phyloP scores from a whole-genome alignment of 2,797 vertebrate genomes.

The Manis crassicaudata region DNA sequence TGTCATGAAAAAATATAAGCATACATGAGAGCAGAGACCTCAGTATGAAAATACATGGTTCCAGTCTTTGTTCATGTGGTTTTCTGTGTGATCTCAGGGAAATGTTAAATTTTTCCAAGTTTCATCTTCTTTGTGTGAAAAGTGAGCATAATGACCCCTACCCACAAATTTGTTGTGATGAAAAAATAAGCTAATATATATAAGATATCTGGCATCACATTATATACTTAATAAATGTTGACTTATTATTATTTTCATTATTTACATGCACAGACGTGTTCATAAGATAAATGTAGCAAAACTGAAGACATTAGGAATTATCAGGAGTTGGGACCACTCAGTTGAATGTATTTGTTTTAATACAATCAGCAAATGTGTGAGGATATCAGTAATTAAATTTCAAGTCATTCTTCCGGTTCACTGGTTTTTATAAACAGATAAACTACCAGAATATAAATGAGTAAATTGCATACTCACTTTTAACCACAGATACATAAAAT shows the following conservation, averaged over 20 bases:
- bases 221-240: neutral
- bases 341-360: conserved; percentile 23
- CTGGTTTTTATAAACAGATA: conserved; percentile 29
- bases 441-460: conserved; percentile 1
- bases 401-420: neutral
- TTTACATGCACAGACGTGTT: neutral
- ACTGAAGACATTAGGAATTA: neutral
- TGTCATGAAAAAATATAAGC: neutral
- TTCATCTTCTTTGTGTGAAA: neutral
- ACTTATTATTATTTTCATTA: conserved; percentile 11
- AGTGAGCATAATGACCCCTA: neutral
- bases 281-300: neutral
- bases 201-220: neutral
- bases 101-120: neutral
- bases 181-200: neutral
- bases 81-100: neutral
- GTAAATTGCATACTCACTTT: neutral
- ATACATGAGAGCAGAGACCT: neutral
- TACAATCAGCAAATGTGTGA: conserved; percentile 24
- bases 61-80: neutral
- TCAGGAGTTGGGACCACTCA: neutral
- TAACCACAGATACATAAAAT: conserved; percentile 11
- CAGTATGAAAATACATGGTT: neutral
- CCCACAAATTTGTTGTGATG: neutral
- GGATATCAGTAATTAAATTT: conserved; percentile 29